Base-by-base conservation (phyloP, 2,113 vertebrate genomes). In the Egretta garzetta region DNA sequence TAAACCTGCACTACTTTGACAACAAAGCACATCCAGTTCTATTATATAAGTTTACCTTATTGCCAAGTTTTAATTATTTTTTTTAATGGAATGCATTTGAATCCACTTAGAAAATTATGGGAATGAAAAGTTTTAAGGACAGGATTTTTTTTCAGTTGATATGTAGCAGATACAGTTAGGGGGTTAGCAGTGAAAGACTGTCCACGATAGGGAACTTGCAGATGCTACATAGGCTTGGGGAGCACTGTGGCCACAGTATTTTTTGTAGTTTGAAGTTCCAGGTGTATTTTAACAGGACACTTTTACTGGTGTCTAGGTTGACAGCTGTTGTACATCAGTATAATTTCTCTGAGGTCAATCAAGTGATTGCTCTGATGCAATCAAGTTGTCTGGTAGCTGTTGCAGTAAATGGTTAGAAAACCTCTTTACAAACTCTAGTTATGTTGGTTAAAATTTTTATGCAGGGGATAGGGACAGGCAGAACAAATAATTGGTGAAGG, bases 121-220 rank as follows among this genome's bases (percentile, higher is more conserved):
- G 7, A 77, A 68, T 50, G 3, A 35, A 72, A 52, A 33, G 1
- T 47, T 56, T 80, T 87, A 84, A 80, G 30, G 26, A n/a, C 9
- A 28, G 37, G 9, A 6, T 28, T 39, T 43, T 87, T 79, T 33
- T 32, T 66, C 0, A 53, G 50, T 12, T 66, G 15, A 7, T 80
- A 9, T 3, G 6, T 58, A 60, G 23, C 49, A 60, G 12, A 64
- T 53, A 50, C 6, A 74, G 11, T 68, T 67, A 60, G 3, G 20
- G 12, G 76, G 9, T 53, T 72, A 52, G 9, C 19, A 45, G 9
- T 32, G 68, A 93, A 72, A 71, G 17, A 21, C 12, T 75, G 4
- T 37, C 12, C 0, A 0, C 55, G 20, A 21, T 23, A 66, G 32
- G 6, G 18, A 60, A 60, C 14, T 56, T 37, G 4, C 8, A 56